These are phyloP conservation scores for Drosophila erecta DNA, from an alignment of 1,140 invertebrate species.

Conservation along the genomic window DNA sequence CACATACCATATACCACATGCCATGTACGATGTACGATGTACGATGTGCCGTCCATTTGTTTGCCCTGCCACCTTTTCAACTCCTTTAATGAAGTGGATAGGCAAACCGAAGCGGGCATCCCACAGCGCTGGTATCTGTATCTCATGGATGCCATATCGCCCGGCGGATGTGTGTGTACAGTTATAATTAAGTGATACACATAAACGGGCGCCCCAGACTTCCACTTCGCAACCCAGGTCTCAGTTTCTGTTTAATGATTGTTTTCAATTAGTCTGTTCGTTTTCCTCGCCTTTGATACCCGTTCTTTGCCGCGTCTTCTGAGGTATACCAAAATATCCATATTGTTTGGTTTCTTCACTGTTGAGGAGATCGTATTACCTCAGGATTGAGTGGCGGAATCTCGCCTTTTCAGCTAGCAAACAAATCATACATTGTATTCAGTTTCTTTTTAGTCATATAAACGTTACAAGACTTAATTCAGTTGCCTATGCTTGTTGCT, in stretches of 20 bases:
- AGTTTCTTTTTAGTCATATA: too few relatives aligned
- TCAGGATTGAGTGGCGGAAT: not conserved
- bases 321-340: slow-evolving; percentile 2
- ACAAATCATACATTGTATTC: not conserved
- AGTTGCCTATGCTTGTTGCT: too few relatives aligned
- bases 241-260: slow-evolving; percentile 72
- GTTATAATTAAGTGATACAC: slow-evolving; percentile 81
- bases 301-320: not conserved
- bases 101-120: slow-evolving; percentile 51
- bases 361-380: slow-evolving; percentile 8
- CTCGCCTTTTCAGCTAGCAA: not conserved
- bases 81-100: slow-evolving; percentile 80
- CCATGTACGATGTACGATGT: slow-evolving; percentile 4
- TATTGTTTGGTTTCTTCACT: not conserved
- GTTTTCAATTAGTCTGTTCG: slow-evolving; percentile 71
- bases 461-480: too few relatives aligned
- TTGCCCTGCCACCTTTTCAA: slow-evolving; percentile 35
- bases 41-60: slow-evolving; percentile 1
- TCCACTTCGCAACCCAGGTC: slow-evolving; percentile 21
- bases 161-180: slow-evolving; percentile 57
- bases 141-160: slow-evolving; percentile 18
- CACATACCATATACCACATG: not conserved
- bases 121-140: slow-evolving; percentile 37
- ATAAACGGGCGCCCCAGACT: slow-evolving; percentile 43
- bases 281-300: slow-evolving; percentile 31